Conservation (phyloP, 2,113 vertebrate species). For the Taurulus bubalis region DNA sequence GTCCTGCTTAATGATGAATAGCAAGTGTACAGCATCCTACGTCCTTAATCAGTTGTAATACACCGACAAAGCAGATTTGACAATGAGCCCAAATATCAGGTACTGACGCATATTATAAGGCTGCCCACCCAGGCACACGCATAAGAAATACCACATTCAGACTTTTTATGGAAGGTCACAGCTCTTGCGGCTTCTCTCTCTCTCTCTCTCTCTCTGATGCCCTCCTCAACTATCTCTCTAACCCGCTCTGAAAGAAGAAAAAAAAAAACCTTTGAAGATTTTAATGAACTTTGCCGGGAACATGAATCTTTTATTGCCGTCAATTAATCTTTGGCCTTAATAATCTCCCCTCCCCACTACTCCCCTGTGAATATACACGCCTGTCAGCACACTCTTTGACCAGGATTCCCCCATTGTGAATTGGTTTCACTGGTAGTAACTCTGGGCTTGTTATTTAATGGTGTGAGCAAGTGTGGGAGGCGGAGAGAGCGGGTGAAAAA, state of each 20-base stretch:
- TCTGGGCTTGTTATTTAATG: constrained; percentile 47
- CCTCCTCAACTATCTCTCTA: constrained; percentile 29
- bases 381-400: constrained; percentile 59
- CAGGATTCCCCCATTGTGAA: constrained; percentile 51
- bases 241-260: constrained; percentile 18
- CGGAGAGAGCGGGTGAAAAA: background rate
- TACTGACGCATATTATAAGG: constrained; percentile 21
- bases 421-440: constrained; percentile 40
- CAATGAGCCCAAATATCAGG: constrained; percentile 13
- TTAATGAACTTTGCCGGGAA: constrained; percentile 77
- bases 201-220: constrained; percentile 11
- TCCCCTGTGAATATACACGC: constrained; percentile 40
- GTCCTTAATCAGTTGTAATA: constrained; percentile 56
- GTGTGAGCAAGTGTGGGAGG: constrained; percentile 22
- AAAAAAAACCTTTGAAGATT: constrained; percentile 71
- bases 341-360: constrained; percentile 53
- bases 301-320: constrained; percentile 79
- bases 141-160: background rate
- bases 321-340: constrained; percentile 77
- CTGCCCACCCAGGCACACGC: background rate
- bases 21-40: constrained; percentile 29
- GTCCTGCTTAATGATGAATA: constrained; percentile 60
- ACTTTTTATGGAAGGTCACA: constrained; percentile 17
- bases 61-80: constrained; percentile 50
- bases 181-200: constrained; percentile 18